These are phyloP conservation scores for Uria aalge DNA, from an alignment of 2,113 vertebrate genomes.

Conservation along the genomic window DNA sequence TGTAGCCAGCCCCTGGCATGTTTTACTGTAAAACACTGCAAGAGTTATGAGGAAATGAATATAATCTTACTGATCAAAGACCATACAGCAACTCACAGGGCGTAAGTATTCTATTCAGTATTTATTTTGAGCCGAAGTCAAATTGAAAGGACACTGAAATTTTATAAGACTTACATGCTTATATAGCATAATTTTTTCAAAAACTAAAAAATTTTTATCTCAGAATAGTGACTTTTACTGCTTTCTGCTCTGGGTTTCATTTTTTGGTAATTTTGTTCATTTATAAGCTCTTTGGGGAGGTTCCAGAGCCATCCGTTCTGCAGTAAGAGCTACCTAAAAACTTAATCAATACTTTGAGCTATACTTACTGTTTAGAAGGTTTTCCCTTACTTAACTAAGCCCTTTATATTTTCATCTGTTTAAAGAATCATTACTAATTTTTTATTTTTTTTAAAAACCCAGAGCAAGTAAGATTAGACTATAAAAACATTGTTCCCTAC, in stretches of 20 bases:
- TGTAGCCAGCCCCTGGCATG: not conserved
- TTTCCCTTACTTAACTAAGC: not conserved
- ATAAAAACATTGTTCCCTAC: not conserved
- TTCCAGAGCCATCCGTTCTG: not conserved
- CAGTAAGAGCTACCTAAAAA: not conserved
- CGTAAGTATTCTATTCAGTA: not conserved
- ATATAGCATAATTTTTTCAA: not conserved
- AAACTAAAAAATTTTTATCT: not conserved
- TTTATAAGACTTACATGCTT: not conserved
- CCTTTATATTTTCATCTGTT: not conserved
- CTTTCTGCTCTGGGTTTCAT: not conserved
- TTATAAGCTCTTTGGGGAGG: not conserved
- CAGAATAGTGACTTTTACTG: not conserved
- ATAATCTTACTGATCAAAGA: not conserved
- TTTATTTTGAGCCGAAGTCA: not conserved
- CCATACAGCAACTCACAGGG: not conserved
- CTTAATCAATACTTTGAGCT: not conserved
- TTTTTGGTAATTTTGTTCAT: not conserved
- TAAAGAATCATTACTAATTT: not conserved
- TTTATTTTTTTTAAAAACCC: not conserved
- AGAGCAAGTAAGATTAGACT: not conserved
- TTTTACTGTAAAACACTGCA: not conserved
- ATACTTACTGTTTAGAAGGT: not conserved
- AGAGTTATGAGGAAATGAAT: not conserved
- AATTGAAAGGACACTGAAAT: not conserved